A percentile compares a stretch with the other conserved stretches of the same genome.
These are phyloP conservation scores for Crocallis elinguaria DNA, from an alignment of 2,888 invertebrate genomes.

Conservation along the genomic window DNA sequence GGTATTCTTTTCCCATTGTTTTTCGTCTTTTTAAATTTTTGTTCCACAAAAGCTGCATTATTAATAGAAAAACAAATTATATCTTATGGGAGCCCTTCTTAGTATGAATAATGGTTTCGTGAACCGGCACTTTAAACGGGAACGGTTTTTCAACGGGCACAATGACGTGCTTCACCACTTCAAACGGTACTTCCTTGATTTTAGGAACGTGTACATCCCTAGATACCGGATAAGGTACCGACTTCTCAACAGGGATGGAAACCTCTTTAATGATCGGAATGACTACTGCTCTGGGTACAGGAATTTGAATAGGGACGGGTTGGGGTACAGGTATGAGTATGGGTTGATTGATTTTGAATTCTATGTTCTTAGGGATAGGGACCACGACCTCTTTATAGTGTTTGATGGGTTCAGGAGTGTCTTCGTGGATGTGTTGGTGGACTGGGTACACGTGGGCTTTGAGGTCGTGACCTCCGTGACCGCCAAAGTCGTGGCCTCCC, in stretches of 20 bases:
- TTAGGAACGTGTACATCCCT: conserved; percentile 87
- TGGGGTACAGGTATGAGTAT: conserved; percentile 85
- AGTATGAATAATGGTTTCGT: conserved; percentile 89
- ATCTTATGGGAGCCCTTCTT: conserved; percentile 84
- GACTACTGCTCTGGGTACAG: conserved; percentile 88
- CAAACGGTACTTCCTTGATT: conserved; percentile 88
- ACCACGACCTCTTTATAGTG: conserved; percentile 88
- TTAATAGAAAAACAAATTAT: conserved; percentile 36
- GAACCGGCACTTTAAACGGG: conserved; percentile 89
- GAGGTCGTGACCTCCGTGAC: conserved; percentile 63
- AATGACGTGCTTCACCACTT: conserved; percentile 87
- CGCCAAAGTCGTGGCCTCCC: too few species aligned
- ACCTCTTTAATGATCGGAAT: conserved; percentile 89
- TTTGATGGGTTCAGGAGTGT: conserved; percentile 87
- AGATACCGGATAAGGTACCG: conserved; percentile 89
- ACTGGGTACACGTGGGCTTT: conserved; percentile 82
- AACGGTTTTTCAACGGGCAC: conserved; percentile 88
- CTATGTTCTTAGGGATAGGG: conserved; percentile 86
- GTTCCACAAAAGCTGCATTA: too few species aligned
- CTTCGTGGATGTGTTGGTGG: conserved; percentile 88
- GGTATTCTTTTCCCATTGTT: too few species aligned
- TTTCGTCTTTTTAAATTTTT: too few species aligned
- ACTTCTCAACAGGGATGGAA: conserved; percentile 88
- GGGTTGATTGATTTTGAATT: conserved; percentile 84
- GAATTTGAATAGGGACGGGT: conserved; percentile 88